Base-by-base conservation (phyloP, 2,888 invertebrate genomes). In the Melangyna quadrimaculata region DNA sequence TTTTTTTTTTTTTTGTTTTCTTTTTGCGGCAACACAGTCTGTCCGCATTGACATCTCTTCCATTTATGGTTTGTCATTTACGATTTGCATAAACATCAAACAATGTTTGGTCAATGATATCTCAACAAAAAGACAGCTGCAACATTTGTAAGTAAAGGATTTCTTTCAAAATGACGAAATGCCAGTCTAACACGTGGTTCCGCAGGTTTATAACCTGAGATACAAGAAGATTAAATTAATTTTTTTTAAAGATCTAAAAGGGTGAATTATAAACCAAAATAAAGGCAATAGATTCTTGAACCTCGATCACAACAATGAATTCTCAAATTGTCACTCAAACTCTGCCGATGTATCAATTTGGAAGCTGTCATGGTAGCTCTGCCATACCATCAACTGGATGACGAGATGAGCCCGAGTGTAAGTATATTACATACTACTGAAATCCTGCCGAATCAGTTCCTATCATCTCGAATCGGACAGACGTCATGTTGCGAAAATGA, bases 81-180 rank as follows among this genome's bases (percentile, higher is more conserved):
- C 67, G 45, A 84, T 84, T 84, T 84, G 84, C 84, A 84, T 84
- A 75, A 71, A 73, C 69, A 75, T 77, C 70, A 75, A 80, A 74
- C 63, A 65, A 69, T 67, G 51, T 75, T 74, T 84, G 83, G 73
- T 65, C 72, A 74, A 51, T 65, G 71, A 70, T 70, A 74, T 55
- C 55, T 37, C 27, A 48, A 65, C 75, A 48, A 55, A 57, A 67
- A 55, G 71, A 70, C 78, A 78, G 82, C 82, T 77, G 75, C 81
- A 77, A 35, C 40, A 61, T 48, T 57, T 57, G 53, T 37, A 61
- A 71, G 48, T 32, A 48, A 65, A 63, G 65, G 8, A 72, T 72
- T 78, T 65, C 55, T 24, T 71, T 78, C 45, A 71, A 53, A 75
- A 45, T 48, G 35, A 57, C 17, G 17, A 32, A 17, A 40, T 35